Evolutionary conservation across 2,888 invertebrate genomes (phyloP).

Genomic region (Andrena bucephala): DNA sequence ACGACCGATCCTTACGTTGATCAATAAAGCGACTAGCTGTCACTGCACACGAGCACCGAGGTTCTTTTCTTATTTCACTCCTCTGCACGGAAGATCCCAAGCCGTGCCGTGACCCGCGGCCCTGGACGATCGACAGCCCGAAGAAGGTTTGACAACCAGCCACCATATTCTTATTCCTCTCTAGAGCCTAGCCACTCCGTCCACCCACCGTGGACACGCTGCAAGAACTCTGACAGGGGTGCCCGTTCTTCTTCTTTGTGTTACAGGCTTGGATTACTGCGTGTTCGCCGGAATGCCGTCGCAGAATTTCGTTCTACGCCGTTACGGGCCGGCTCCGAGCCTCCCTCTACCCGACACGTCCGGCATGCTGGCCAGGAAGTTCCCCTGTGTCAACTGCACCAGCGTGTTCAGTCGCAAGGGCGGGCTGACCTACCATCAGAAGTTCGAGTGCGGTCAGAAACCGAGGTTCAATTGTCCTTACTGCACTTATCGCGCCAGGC

Average conservation of each 20-base stretch:
- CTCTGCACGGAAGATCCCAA: constrained; percentile 48
- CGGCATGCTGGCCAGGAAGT: constrained; percentile 48
- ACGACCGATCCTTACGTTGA: neutral
- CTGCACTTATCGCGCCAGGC: constrained; percentile 75
- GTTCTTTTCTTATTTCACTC: constrained; percentile 33
- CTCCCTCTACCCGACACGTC: neutral
- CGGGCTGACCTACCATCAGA: constrained; percentile 74
- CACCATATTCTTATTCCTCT: constrained; percentile 16
- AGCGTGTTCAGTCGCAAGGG: constrained; percentile 75
- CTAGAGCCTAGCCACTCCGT: constrained; percentile 23
- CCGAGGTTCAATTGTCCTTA: constrained; percentile 79
- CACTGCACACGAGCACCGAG: constrained; percentile 3
- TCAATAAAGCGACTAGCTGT: constrained; percentile 41
- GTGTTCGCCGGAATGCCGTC: constrained; percentile 35
- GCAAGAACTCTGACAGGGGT: constrained; percentile 54
- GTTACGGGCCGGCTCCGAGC: neutral
- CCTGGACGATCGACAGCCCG: constrained; percentile 10
- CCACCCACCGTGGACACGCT: constrained; percentile 22
- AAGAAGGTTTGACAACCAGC: constrained; percentile 57
- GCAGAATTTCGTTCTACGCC: constrained; percentile 29
- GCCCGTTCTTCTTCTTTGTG: constrained; percentile 63
- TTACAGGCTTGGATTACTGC: constrained; percentile 65
- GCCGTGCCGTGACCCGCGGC: neutral
- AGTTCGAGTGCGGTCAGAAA: constrained; percentile 76
- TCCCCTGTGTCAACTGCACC: constrained; percentile 71